These are phyloP conservation scores for Ptychadena robeensis DNA, from an alignment of 2,797 vertebrate species.

Conservation along the genomic window DNA sequence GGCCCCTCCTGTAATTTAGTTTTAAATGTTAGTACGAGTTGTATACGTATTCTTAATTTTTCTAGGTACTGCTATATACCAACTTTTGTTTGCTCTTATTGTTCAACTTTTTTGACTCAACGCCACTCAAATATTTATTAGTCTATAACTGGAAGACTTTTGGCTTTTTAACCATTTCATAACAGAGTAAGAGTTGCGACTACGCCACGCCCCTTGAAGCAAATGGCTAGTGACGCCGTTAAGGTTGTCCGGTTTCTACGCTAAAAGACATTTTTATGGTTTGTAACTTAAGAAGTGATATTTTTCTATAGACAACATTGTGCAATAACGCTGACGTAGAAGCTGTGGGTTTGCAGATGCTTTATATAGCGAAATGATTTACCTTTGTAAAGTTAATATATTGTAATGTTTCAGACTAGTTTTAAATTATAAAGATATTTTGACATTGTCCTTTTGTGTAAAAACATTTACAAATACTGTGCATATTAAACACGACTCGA, in stretches of 20 bases:
- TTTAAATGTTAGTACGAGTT: too few species aligned
- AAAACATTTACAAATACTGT: constrained; percentile 39
- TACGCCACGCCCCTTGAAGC: constrained; percentile 71
- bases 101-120: too few species aligned
- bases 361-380: constrained; percentile 88
- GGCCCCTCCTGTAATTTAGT: too few species aligned
- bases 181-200: constrained; percentile 69
- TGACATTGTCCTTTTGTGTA: constrained; percentile 66
- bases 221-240: constrained; percentile 62
- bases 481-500: constrained; percentile 3
- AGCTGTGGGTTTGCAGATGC: constrained; percentile 94
- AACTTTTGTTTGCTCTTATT: too few species aligned
- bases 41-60: too few species aligned
- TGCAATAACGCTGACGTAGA: constrained; percentile 92
- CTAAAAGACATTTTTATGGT: constrained; percentile 78
- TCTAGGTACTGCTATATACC: too few species aligned
- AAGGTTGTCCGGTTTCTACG: constrained; percentile 79
- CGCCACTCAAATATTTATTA: too few species aligned
- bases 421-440: constrained; percentile 81
- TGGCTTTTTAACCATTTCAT: too few species aligned
- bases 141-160: too few species aligned
- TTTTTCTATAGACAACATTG: constrained; percentile 93
- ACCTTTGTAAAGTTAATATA: constrained; percentile 87
- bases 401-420: constrained; percentile 83
- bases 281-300: constrained; percentile 86